A percentile compares a stretch with the other conserved stretches of the same genome.
Conservation (phyloP, 2,797 vertebrate species). For the Megaceryle alcyon region DNA sequence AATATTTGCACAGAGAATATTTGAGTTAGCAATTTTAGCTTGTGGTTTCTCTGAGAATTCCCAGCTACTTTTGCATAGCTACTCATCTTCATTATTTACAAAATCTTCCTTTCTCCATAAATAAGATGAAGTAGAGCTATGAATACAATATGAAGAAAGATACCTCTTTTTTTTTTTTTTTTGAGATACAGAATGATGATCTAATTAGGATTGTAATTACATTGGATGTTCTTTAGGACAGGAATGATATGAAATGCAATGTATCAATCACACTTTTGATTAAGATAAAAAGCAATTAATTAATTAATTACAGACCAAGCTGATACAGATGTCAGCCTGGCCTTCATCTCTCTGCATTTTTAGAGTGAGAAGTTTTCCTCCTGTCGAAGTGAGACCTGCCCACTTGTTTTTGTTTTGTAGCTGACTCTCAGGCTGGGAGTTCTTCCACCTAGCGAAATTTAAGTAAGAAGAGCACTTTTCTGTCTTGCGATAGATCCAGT, state of each 20-base stretch:
- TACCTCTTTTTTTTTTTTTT: not conserved
- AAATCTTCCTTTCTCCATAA: not conserved
- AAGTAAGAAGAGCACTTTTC: not conserved
- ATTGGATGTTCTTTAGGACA: not conserved
- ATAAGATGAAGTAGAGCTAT: not conserved
- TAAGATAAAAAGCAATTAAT: not conserved
- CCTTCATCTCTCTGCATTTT: not conserved
- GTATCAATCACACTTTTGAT: not conserved
- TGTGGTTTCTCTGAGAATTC: not conserved
- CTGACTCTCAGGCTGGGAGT: not conserved
- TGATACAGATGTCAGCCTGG: not conserved
- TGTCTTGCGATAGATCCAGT: not conserved
- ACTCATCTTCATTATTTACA: not conserved
- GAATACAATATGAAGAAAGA: not conserved
- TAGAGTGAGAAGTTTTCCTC: not conserved
- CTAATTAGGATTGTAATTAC: not conserved
- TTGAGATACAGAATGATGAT: not conserved
- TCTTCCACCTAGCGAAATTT: not conserved
- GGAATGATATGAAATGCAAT: not conserved
- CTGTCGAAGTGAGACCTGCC: not conserved
- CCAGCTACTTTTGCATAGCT: not conserved
- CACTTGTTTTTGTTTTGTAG: not conserved
- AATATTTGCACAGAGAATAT: constrained; percentile 31
- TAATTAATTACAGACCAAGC: not conserved
- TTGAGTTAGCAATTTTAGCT: constrained; percentile 1